These are phyloP conservation scores for Epinephelus lanceolatus DNA, from an alignment of 2,113 vertebrate genomes.

Conservation along the genomic window DNA sequence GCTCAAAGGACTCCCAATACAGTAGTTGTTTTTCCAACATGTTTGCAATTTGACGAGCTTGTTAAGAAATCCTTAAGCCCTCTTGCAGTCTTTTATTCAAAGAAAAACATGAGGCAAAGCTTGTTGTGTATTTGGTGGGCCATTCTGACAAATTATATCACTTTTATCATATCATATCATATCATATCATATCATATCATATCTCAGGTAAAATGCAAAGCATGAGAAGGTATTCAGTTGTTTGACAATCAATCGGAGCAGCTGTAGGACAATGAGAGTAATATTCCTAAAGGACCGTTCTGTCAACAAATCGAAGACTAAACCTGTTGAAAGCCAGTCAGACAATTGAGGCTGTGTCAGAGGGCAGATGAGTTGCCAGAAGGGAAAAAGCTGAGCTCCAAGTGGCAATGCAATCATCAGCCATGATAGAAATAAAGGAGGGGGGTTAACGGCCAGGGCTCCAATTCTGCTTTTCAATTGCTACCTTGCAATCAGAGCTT, in stretches of 20 bases:
- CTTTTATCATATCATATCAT: not conserved
- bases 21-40: not conserved
- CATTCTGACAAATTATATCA: not conserved
- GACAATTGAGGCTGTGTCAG: slow-evolving; percentile 49
- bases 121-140: too few relatives aligned
- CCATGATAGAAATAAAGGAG: slow-evolving; percentile 52
- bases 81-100: not conserved
- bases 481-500: slow-evolving; percentile 44
- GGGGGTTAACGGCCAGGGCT: slow-evolving; percentile 31
- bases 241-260: not conserved
- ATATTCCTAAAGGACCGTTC: slow-evolving; percentile 26
- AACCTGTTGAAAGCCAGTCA: slow-evolving; percentile 41
- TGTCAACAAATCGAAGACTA: slow-evolving; percentile 34
- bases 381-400: slow-evolving; percentile 36
- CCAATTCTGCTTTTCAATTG: slow-evolving; percentile 53
- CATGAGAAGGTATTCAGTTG: not conserved
- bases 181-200: not conserved
- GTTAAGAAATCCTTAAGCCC: not conserved
- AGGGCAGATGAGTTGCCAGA: slow-evolving; percentile 52
- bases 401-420: slow-evolving; percentile 62
- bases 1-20: not conserved
- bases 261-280: slow-evolving; percentile 15
- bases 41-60: not conserved
- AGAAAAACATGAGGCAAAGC: not conserved
- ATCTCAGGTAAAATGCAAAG: not conserved